Conservation (phyloP, 2,797 vertebrate species). For the Peromyscus eremicus region DNA sequence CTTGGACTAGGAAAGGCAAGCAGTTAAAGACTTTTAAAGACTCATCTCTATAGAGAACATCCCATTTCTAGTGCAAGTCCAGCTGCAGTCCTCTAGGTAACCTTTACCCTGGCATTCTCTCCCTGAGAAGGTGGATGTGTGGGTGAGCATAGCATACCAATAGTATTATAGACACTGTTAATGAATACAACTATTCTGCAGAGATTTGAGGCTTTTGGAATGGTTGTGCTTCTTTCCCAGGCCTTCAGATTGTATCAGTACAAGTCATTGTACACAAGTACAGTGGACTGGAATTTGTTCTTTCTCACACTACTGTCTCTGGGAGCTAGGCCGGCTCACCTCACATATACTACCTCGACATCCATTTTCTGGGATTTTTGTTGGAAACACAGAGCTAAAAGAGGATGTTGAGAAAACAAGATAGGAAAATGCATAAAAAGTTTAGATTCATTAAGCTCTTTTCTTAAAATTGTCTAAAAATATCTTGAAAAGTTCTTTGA, state of each 20-base stretch:
- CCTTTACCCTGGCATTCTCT: not conserved
- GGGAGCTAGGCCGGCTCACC: not conserved
- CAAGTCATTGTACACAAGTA: no score
- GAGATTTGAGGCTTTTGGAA: not conserved
- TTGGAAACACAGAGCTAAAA: not conserved
- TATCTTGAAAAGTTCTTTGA: not conserved
- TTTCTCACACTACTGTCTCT: not conserved
- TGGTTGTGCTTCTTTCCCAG: not conserved
- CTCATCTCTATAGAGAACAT: not conserved
- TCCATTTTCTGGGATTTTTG: not conserved
- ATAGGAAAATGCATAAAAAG: not conserved
- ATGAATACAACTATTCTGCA: accelerated
- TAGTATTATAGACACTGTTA: no score
- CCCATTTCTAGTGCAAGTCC: not conserved
- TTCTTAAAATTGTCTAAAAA: not conserved
- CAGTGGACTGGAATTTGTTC: not conserved
- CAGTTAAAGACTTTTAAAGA: not conserved
- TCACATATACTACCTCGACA: not conserved
- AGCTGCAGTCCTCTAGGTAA: not conserved
- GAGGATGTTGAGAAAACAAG: not conserved
- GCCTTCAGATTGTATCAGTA: not conserved
- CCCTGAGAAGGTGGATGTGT: accelerated
- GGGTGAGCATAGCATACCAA: accelerated
- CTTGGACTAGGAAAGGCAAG: not conserved
- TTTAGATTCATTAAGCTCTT: not conserved